Evolutionary conservation across 2,113 vertebrate species (phyloP), one percentile per base, ranked within the genome.

Genomic region (Beaufortia kweichowensis): DNA sequence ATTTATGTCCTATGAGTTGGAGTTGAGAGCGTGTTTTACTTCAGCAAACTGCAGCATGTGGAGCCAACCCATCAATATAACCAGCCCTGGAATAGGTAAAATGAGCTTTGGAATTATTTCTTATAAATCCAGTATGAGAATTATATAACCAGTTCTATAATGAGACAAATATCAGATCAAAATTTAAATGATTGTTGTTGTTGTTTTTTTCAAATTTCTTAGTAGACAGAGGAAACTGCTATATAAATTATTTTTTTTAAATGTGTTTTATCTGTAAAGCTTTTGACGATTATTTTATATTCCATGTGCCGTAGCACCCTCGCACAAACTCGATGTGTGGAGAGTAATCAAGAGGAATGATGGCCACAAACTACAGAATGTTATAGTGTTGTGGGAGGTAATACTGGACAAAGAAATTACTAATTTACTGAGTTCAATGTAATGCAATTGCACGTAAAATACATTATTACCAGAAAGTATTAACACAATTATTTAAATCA

Each of bases 311-410:
- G 8, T 46, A 93, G 91, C 82, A 64, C 90, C 89, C 23, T 85
- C 85, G 15, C 81, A 81, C 82, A 82, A 73, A 43, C 56, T 90
- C 19, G 78, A 81, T 3, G 88, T 88, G 17, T 93, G 92, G 92
- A 85, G 88, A 81, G 78, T 60, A 3, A 57, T 90, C 6, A 66
- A 31, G 55, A n/a, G n/a, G 26, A 43, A 3, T 9, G 3, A 50
- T 1, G 12, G 2, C 14, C 19, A 56, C 0, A 12, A 77, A 17
- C 21, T 26, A 35, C 70, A 23, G 76, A 64, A 14, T 10, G 83
- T 92, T 61, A 89, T 79, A 0, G 83, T 92, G 67, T 71, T 92
- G 14, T 93, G 92, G 92, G 90, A 92, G 90, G 92, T 93, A 63
- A 60, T 14, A 57, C 55, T 75, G 21, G 28, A 41, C 23, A 46